These are phyloP conservation scores for Turritopsis rubra DNA, from an alignment of 30 jellyfish, hydroid and myxozoan genomes.

Conservation along the genomic window DNA sequence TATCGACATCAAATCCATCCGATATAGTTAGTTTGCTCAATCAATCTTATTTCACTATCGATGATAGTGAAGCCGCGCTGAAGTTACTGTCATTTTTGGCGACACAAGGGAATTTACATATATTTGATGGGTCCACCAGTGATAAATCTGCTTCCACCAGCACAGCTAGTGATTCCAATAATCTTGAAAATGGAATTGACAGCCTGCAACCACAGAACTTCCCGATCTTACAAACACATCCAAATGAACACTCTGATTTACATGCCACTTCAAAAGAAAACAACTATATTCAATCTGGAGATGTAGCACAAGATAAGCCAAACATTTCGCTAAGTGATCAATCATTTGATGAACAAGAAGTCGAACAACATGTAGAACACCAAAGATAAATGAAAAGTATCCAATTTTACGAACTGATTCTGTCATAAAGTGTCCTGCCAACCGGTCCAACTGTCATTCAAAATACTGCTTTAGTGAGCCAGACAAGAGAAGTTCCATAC, in stretches of 20 bases:
- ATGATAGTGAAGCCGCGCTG: slow-evolving; percentile 34
- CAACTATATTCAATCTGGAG: neutral
- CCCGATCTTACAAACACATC: neutral
- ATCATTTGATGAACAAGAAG: neutral
- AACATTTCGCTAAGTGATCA: neutral
- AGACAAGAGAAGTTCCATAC: neutral
- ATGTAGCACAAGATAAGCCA: neutral
- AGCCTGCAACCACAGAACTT: neutral
- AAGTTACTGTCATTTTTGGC: slow-evolving; percentile 31
- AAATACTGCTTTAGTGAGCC: neutral
- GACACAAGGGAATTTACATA: slow-evolving; percentile 29
- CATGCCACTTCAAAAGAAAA: neutral
- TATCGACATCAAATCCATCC: slow-evolving; percentile 20
- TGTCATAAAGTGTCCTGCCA: slow-evolving; percentile 7
- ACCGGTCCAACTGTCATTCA: neutral
- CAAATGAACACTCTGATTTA: neutral
- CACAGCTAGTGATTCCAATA: neutral
- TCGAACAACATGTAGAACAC: no score
- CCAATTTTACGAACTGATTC: slow-evolving; percentile 2
- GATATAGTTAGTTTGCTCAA: slow-evolving; percentile 21
- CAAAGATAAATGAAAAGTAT: neutral
- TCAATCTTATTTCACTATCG: slow-evolving; percentile 29
- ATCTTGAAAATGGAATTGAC: neutral
- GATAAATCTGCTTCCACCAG: neutral
- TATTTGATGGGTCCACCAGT: neutral